Base-by-base conservation (phyloP, 2,113 vertebrate species). In the Notothenia rossii region DNA sequence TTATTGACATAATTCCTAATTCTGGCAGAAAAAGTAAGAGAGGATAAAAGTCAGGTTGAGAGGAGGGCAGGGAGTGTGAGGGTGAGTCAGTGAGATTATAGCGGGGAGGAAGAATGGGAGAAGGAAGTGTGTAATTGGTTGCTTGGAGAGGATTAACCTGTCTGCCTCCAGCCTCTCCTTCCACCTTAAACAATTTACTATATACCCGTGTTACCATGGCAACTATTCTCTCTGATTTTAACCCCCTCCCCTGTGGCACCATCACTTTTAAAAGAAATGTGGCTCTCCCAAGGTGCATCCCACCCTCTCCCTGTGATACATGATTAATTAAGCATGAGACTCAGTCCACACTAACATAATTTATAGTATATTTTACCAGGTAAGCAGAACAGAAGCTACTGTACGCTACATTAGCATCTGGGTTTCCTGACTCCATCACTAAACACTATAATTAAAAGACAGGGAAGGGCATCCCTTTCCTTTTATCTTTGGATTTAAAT, bases 61-160 rank as follows among this genome's bases (percentile, higher is more conserved):
- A 7, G n/a, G 72, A 85, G 60, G 40, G 55, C 59, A 62, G 75
- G 80, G 85, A 85, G 82, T 75, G 82, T 74, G 48, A 29, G 70
- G 82, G 69, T 85, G 89, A 91, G 82, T 89, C 83, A 88, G 55
- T 68, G 74, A 81, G 79, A 88, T 86, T 71, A 85, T 70, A 82
- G 2, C 1, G 46, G 77, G 85, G 72, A 82, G 82, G 86, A 73
- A 82, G 85, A 77, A 76, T 51, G 67, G 63, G 63, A 78, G 56
- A 79, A 75, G 63, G 83, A 80, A 81, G 82, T 81, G 54, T 83
- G 81, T 90, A 91, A 89, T 90, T 86, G 88, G 91, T 81, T 88
- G 86, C 89, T 73, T 63, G 56, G 49, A 87, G 83, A 91, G 90
- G 91, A 92, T 93, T 92, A 93, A 91, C 86, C 82, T 84, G 89